phyloP scores from a whole-genome alignment of 2,888 invertebrate genomes.

The Microctonus brassicae region DNA sequence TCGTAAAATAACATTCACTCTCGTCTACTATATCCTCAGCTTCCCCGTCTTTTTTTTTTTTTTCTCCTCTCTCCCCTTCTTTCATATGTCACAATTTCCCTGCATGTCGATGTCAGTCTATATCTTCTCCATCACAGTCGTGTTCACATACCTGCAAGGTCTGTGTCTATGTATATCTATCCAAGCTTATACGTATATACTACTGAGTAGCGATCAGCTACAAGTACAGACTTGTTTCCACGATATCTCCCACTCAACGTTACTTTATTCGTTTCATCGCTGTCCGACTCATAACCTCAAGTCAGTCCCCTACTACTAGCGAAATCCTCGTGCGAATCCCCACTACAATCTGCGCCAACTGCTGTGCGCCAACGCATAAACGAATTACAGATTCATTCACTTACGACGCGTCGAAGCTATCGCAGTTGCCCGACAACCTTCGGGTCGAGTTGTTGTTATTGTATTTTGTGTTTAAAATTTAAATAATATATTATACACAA shows the following conservation, averaged over 20 bases:
- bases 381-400: slow-evolving; percentile 59
- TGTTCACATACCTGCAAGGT: neutral
- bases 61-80: slow-evolving; percentile 4
- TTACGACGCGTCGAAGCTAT: slow-evolving; percentile 46
- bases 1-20: neutral
- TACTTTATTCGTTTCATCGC: neutral
- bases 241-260: slow-evolving; percentile 46
- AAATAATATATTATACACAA: too few relatives aligned
- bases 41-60: neutral
- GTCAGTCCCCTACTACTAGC: neutral
- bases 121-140: neutral
- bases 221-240: too few relatives aligned
- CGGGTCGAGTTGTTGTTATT: neutral
- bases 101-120: neutral
- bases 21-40: neutral
- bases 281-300: neutral
- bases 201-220: too few relatives aligned
- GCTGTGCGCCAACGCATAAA: slow-evolving; percentile 33
- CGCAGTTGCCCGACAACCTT: slow-evolving; percentile 47
- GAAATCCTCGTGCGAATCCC: slow-evolving; percentile 6
- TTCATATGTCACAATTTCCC: slow-evolving; percentile 6
- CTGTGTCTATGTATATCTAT: too few relatives aligned
- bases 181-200: too few relatives aligned
- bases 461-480: neutral
- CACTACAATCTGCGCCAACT: slow-evolving; percentile 15